phyloP scores from a whole-genome alignment of 2,113 vertebrate genomes.

The Collichthys lucidus region DNA sequence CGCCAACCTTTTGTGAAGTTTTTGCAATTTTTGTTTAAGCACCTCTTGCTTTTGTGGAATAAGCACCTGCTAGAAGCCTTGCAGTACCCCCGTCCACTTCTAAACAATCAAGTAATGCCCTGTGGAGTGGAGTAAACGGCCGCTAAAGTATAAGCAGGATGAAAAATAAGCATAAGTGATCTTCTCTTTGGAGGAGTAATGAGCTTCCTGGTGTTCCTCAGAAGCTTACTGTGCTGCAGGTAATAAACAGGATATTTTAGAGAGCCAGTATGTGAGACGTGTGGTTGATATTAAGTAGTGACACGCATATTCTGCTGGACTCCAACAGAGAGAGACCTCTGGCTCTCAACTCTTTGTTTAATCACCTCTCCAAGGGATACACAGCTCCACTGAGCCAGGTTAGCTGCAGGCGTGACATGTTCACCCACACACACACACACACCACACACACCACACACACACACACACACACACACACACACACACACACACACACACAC shows the following conservation, averaged over 20 bases:
- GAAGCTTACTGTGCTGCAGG: slow-evolving; percentile 2
- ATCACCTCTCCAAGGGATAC: slow-evolving; percentile 64
- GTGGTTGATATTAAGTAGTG: slow-evolving; percentile 47
- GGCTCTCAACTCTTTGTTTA: slow-evolving; percentile 62
- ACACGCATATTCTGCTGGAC: slow-evolving; percentile 41
- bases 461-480: slow-evolving; percentile 10
- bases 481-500: slow-evolving; percentile 5
- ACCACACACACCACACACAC: neutral
- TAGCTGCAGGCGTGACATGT: slow-evolving; percentile 46
- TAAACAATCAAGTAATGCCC: neutral
- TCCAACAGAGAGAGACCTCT: slow-evolving; percentile 55
- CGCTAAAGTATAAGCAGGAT: neutral
- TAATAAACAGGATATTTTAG: slow-evolving; percentile 29
- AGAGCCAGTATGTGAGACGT: slow-evolving; percentile 23
- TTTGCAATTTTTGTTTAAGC: neutral
- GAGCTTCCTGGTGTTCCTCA: neutral
- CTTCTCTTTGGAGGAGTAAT: slow-evolving; percentile 20
- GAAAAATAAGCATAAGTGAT: neutral
- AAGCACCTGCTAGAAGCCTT: neutral
- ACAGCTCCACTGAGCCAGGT: slow-evolving; percentile 48
- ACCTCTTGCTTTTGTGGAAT: neutral
- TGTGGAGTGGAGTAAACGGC: slow-evolving; percentile 7
- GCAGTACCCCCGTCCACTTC: neutral
- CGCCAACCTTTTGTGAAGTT: neutral
- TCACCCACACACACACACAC: slow-evolving; percentile 3